A percentile compares a stretch with the other conserved stretches of the same genome.
Evolutionary conservation across 2,888 invertebrate species (phyloP).

Genomic region (Xestoiulus laeticollis): DNA sequence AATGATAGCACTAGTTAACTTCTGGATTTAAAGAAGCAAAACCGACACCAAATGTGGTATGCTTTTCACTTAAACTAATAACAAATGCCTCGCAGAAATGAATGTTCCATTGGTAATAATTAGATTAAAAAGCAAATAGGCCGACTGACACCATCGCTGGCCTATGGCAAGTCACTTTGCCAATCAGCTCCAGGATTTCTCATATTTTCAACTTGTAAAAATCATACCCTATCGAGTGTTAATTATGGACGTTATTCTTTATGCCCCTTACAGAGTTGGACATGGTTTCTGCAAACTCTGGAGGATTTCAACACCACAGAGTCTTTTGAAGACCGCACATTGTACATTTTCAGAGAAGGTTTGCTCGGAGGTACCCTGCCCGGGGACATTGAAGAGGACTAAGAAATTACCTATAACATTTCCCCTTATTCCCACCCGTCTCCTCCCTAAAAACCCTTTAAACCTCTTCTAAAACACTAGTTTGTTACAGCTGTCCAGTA

Average conservation of each 20-base stretch:
- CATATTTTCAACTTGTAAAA: neutral
- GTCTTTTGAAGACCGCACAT: neutral
- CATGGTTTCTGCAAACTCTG: neutral
- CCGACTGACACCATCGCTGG: neutral
- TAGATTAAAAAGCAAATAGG: neutral
- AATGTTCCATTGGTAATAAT: neutral
- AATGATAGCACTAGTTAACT: neutral
- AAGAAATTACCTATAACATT: constrained; percentile 15
- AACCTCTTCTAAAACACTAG: neutral
- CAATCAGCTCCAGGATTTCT: neutral
- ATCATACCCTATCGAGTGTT: neutral
- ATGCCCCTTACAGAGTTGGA: neutral
- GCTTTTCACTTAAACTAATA: neutral
- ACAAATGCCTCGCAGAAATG: neutral
- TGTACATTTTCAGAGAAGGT: neutral
- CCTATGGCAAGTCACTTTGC: neutral
- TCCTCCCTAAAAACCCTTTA: constrained; percentile 27
- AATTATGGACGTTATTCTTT: neutral
- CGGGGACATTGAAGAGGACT: neutral
- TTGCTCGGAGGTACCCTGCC: constrained; percentile 14
- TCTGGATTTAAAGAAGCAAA: neutral
- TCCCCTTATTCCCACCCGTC: constrained; percentile 38
- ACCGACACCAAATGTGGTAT: neutral
- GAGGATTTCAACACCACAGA: neutral
- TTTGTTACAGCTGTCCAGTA: constrained; percentile 35